These are phyloP conservation scores for Asbolus verrucosus DNA, from an alignment of 1,140 invertebrate genomes.

Conservation along the genomic window DNA sequence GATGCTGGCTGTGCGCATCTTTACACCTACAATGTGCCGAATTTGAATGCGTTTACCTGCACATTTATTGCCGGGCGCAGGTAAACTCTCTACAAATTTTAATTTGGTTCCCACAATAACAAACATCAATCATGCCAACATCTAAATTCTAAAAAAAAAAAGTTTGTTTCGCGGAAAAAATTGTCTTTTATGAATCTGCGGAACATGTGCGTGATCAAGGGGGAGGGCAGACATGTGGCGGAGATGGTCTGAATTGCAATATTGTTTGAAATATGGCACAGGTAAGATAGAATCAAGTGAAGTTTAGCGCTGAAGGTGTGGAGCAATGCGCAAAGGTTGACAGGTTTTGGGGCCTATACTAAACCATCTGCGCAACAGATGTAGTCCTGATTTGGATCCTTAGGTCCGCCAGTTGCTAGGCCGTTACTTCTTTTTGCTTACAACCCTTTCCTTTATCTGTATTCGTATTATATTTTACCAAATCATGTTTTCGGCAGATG, in stretches of 20 bases:
- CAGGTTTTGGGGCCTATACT: conserved; percentile 56
- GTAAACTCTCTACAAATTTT: conserved; percentile 38
- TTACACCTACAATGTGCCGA: conserved; percentile 45
- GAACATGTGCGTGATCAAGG: conserved; percentile 26
- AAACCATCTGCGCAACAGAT: conserved; percentile 62
- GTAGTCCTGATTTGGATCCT: conserved; percentile 62
- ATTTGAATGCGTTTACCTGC: conserved; percentile 48
- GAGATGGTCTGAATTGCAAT: conserved; percentile 33
- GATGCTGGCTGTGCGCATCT: conserved; percentile 42
- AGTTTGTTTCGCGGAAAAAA: conserved; percentile 33
- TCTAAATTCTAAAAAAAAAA: too few relatives aligned
- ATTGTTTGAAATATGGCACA: conserved; percentile 56
- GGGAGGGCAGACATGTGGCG: conserved; percentile 32
- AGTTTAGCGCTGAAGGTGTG: conserved; percentile 53
- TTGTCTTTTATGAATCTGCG: conserved; percentile 13
- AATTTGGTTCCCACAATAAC: too few relatives aligned
- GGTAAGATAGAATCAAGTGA: conserved; percentile 56
- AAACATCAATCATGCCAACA: too few relatives aligned
- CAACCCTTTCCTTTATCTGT: conserved; percentile 60
- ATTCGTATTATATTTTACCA: conserved; percentile 60
- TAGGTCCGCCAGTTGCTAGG: conserved; percentile 54
- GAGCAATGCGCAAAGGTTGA: conserved; percentile 46
- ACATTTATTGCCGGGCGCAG: conserved; percentile 44
- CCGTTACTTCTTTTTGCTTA: conserved; percentile 60
- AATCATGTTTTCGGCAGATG: conserved; percentile 63